These are phyloP conservation scores for Brachionus manjavacas DNA, from an alignment of 1,140 invertebrate genomes.

Conservation along the genomic window DNA sequence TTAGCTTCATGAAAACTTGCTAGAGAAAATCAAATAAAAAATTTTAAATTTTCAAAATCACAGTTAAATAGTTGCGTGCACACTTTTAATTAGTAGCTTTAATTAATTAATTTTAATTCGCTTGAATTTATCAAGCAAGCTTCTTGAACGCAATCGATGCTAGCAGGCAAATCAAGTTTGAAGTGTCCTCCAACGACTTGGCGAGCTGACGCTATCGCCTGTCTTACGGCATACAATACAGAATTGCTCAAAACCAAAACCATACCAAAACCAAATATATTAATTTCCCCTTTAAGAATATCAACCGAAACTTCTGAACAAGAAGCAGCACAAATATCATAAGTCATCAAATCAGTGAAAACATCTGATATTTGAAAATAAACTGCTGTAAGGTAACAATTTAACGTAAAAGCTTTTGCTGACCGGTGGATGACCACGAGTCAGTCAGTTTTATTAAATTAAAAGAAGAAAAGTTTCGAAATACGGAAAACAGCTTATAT, in stretches of 20 bases:
- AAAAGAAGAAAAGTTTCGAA: no score
- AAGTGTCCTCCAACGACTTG: not conserved
- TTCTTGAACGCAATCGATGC: not conserved
- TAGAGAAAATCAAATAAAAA: not conserved
- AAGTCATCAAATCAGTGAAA: no score
- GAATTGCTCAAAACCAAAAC: not conserved
- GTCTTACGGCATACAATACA: not conserved
- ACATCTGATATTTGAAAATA: no score
- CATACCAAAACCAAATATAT: slow-evolving; percentile 63
- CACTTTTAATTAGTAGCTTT: not conserved
- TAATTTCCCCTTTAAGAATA: slow-evolving; percentile 56
- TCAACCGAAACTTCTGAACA: not conserved
- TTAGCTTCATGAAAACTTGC: not conserved
- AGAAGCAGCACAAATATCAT: no score
- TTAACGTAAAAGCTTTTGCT: no score
- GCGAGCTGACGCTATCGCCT: not conserved
- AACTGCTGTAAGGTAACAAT: no score
- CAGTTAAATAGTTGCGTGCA: not conserved
- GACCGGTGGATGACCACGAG: no score
- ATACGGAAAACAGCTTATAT: no score
- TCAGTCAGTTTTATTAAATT: no score
- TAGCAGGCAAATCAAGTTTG: not conserved
- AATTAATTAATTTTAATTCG: not conserved
- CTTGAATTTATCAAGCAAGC: not conserved
- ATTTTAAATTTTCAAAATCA: not conserved